Evolutionary conservation across 2,113 vertebrate species (phyloP).

Genomic region (Bubo scandiacus): DNA sequence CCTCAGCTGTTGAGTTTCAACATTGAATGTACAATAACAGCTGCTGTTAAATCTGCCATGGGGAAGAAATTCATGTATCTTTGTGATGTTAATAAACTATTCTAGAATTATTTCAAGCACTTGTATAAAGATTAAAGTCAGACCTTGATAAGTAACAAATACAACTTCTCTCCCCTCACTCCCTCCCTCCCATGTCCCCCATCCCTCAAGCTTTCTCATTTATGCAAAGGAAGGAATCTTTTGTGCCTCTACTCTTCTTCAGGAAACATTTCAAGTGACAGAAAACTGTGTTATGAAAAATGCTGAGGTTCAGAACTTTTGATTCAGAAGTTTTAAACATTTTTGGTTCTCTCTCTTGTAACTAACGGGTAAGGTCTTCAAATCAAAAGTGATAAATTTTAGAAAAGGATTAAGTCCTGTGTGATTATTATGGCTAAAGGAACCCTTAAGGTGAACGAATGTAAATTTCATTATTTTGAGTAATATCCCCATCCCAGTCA

Average conservation of each 20-base stretch:
- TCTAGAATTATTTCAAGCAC: neutral
- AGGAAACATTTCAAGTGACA: neutral
- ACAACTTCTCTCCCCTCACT: neutral
- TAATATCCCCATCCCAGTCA: neutral
- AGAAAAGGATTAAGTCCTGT: neutral
- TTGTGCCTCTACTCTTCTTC: neutral
- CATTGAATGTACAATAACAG: neutral
- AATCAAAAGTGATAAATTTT: neutral
- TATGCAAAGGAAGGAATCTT: neutral
- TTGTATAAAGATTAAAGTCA: conserved; percentile 3
- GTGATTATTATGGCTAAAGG: neutral
- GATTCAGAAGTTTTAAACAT: neutral
- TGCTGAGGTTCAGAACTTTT: neutral
- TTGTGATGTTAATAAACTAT: neutral
- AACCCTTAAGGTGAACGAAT: neutral
- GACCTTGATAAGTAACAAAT: neutral
- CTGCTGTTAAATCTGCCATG: neutral
- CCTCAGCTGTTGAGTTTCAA: neutral
- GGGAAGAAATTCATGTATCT: neutral
- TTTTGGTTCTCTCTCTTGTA: neutral
- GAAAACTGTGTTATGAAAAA: neutral
- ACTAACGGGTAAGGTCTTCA: neutral
- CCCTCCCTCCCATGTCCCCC: neutral
- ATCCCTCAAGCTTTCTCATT: neutral
- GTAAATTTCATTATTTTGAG: neutral